phyloP scores from a whole-genome alignment of 1,140 invertebrate species.

The Pseudoatta argentina region DNA sequence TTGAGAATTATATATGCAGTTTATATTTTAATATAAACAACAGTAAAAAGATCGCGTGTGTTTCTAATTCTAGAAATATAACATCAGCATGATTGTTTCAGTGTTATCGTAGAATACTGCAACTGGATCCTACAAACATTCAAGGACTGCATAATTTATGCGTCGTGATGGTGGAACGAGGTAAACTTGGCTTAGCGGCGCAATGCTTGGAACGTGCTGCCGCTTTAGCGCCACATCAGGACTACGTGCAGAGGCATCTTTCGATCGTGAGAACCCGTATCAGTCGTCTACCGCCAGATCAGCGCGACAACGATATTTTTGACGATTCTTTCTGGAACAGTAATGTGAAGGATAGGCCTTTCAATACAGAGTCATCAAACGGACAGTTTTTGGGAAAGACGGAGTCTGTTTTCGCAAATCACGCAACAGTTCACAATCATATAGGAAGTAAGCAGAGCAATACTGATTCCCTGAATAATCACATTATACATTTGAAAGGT shows the following conservation, averaged over 20 bases:
- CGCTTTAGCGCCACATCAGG: conserved; percentile 93
- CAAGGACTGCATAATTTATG: conserved; percentile 98
- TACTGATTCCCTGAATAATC: conserved; percentile 76
- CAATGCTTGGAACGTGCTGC: conserved; percentile 94
- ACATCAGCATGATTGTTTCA: conserved; percentile 83
- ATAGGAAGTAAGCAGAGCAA: conserved; percentile 73
- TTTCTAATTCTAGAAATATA: neutral
- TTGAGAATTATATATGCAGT: neutral
- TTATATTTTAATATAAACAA: neutral
- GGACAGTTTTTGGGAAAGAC: conserved; percentile 78
- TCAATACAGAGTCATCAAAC: conserved; percentile 49
- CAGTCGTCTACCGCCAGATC: conserved; percentile 80
- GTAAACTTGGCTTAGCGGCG: conserved; percentile 93
- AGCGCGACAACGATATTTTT: conserved; percentile 80
- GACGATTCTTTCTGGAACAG: conserved; percentile 81
- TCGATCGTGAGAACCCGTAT: conserved; percentile 93
- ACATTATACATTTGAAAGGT: conserved; percentile 79
- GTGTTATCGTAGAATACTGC: conserved; percentile 96
- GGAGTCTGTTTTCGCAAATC: conserved; percentile 80
- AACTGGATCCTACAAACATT: conserved; percentile 95
- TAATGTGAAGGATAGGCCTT: conserved; percentile 60
- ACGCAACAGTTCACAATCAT: conserved; percentile 79
- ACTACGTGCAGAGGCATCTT: conserved; percentile 96
- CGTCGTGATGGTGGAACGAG: conserved; percentile 97
- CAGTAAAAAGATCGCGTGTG: neutral